Evolutionary conservation across 2,888 invertebrate genomes (phyloP), one percentile per base, ranked within the genome.

Genomic region (Cephus runcator): DNA sequence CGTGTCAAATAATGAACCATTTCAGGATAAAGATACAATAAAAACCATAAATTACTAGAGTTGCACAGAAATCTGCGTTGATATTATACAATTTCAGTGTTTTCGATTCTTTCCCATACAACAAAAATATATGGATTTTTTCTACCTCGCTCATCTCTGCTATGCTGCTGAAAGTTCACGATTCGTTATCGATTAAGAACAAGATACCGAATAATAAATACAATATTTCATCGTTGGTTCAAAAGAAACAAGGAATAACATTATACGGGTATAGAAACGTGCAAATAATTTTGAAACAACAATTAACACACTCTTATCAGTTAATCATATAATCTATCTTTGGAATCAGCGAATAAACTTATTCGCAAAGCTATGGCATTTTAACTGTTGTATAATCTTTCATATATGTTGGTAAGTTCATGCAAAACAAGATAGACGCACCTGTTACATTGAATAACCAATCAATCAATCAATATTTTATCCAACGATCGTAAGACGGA

Each of bases 261-360:
- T 56, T 56, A 56, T 15, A 23, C 56, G 56, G 23, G 23, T 9
- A 23, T 56, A 56, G 9, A 56, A 56, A 56, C 56, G 23, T 23
- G 2, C 9, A 23, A 56, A 6, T 23, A 56, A 56, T 56, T 56
- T 23, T 56, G 9, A 23, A 56, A 23, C 23, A 56, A 56, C 40
- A 40, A 40, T 15, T 40, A 40, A 23, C 56, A 56, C 56, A 56
- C 9, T 56, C 56, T 56, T 56, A 23, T 56, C 56, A 56, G 56
- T 23, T 68, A 74, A 74, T 73, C 23, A 73, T 73, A 73, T 30
- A 33, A 73, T 30, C 40, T 34, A 74, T 77, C 77, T 77, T 77
- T 77, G 77, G 77, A 77, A 77, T 77, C 68, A 23, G 23, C 56
- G 23, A 56, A 56, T 15, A 15, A 56, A 56, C 2, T 56, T 23